phyloP scores from a whole-genome alignment of 2,797 vertebrate genomes.

The Microctenopoma steveboyesi region DNA sequence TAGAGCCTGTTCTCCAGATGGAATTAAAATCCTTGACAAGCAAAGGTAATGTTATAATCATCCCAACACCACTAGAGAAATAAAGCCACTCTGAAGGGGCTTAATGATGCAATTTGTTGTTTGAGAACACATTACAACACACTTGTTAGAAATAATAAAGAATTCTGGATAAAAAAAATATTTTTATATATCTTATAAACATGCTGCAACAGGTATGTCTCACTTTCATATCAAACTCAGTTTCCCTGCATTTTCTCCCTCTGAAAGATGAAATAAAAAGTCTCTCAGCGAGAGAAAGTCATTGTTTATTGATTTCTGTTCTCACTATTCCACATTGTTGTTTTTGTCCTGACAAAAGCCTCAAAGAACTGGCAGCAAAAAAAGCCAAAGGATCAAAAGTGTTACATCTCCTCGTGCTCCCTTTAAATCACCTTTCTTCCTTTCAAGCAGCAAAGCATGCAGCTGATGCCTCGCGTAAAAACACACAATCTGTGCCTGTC shows the following conservation, averaged over 20 bases:
- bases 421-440: not conserved
- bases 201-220: too few relatives aligned
- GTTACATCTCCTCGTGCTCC: not conserved
- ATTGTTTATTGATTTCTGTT: too few relatives aligned
- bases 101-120: too few relatives aligned
- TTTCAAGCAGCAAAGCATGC: not conserved
- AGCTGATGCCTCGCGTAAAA: not conserved
- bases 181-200: too few relatives aligned
- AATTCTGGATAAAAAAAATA: not conserved
- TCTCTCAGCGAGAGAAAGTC: too few relatives aligned
- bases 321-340: too few relatives aligned
- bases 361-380: constrained; percentile 3
- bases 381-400: constrained; percentile 15
- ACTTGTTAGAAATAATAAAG: not conserved
- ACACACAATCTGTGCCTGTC: not conserved
- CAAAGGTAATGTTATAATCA: not conserved
- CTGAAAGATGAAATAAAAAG: too few relatives aligned
- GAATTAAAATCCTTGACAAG: not conserved
- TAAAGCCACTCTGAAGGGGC: not conserved
- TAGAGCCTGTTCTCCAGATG: too few relatives aligned
- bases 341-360: too few relatives aligned
- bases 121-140: not conserved
- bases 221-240: too few relatives aligned
- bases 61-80: not conserved
- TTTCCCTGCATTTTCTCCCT: too few relatives aligned